These are phyloP conservation scores for Tachuris rubrigastra DNA, from an alignment of 2,113 vertebrate genomes.

Conservation along the genomic window DNA sequence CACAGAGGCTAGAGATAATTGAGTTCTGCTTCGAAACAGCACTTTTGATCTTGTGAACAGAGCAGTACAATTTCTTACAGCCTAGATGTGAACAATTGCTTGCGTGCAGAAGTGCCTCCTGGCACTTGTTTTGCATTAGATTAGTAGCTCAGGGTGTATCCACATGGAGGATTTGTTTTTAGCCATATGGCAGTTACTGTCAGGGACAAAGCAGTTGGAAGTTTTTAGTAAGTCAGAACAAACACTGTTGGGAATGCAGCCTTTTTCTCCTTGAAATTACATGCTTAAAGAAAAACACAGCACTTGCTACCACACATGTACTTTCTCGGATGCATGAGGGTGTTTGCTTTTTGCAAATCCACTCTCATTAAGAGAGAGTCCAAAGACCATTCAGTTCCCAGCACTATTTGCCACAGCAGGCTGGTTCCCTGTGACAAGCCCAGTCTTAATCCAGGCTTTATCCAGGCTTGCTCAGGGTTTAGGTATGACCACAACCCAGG, in stretches of 20 bases:
- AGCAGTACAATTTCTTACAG: neutral
- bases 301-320: neutral
- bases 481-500: neutral
- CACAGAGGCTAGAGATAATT: neutral
- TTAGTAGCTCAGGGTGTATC: neutral
- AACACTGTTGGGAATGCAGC: neutral
- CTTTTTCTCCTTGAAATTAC: neutral
- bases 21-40: neutral
- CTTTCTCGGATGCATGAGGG: neutral
- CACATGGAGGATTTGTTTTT: neutral
- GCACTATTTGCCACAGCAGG: neutral
- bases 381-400: neutral
- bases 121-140: neutral
- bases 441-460: neutral
- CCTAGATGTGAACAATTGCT: neutral
- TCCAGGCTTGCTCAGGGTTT: neutral
- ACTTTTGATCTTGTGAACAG: constrained; percentile 1
- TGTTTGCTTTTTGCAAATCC: neutral
- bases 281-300: neutral
- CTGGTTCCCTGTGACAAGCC: neutral
- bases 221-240: neutral
- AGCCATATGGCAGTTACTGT: neutral
- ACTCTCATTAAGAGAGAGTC: neutral
- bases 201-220: neutral
- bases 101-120: neutral